Percentiles rank a stretch among this genome's conserved stretches.
phyloP scores from a whole-genome alignment of 2,888 invertebrate genomes.

The Acanthacorydalis orientalis region DNA sequence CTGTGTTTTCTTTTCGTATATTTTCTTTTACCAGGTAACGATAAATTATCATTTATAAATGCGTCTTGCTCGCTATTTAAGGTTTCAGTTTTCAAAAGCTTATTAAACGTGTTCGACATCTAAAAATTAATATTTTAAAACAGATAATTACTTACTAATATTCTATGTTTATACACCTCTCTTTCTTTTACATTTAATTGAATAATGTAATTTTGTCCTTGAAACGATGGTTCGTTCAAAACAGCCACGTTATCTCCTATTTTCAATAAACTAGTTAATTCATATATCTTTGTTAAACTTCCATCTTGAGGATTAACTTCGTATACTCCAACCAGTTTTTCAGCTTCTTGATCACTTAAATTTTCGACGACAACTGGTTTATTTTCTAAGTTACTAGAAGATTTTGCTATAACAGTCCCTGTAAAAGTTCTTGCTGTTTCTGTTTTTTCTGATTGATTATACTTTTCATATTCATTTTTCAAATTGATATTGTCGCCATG shows the following conservation, averaged over 20 bases:
- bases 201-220: too few relatives aligned
- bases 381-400: too few relatives aligned
- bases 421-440: too few relatives aligned
- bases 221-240: too few relatives aligned
- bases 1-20: not conserved
- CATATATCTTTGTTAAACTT: constrained; percentile 1
- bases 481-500: too few relatives aligned
- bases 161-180: not conserved
- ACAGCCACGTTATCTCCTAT: not conserved
- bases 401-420: too few relatives aligned
- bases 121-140: too few relatives aligned
- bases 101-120: too few relatives aligned
- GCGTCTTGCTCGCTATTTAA: not conserved
- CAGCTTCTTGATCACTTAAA: not conserved
- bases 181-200: not conserved
- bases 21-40: not conserved
- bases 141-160: not conserved
- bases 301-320: constrained; percentile 5
- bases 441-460: too few relatives aligned
- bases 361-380: too few relatives aligned
- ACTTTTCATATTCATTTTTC: too few relatives aligned
- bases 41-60: not conserved
- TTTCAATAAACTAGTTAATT: not conserved
- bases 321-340: constrained; percentile 2
- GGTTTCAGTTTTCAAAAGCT: not conserved